These are phyloP conservation scores for Agrochola litura DNA, from an alignment of 2,888 invertebrate genomes.

Conservation along the genomic window DNA sequence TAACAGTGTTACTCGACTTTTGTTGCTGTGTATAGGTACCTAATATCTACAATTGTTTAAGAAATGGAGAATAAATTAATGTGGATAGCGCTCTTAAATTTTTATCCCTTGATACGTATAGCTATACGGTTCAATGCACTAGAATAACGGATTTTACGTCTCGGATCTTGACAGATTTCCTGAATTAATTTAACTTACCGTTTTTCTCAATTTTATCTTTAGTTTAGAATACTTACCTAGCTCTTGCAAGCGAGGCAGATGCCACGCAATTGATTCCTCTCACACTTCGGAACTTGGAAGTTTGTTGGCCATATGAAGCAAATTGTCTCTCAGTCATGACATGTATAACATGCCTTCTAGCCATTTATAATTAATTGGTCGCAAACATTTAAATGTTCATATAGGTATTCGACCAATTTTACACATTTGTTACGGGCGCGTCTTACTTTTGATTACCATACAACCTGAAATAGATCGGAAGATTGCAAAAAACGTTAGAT, in stretches of 20 bases:
- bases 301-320: constrained; percentile 11
- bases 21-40: not conserved
- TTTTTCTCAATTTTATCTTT: constrained; percentile 20
- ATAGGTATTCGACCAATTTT: not conserved
- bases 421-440: too few species aligned
- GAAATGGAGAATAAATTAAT: constrained; percentile 16
- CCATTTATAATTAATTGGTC: not conserved
- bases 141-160: constrained; percentile 34
- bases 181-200: constrained; percentile 38
- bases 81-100: not conserved
- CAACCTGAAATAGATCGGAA: not conserved
- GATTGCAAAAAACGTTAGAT: not conserved
- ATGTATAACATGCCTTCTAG: not conserved
- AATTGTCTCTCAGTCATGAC: not conserved
- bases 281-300: constrained; percentile 23
- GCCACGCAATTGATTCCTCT: constrained; percentile 38
- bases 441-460: not conserved
- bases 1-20: not conserved
- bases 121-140: constrained; percentile 7
- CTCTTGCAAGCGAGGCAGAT: not conserved
- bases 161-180: constrained; percentile 11
- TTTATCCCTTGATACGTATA: not conserved
- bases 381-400: not conserved
- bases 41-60: not conserved
- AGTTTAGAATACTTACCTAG: constrained; percentile 12